phyloP scores from a whole-genome alignment of 37 sponge, comb jelly and placozoan genomes.

The Chondrosia reniformis region DNA sequence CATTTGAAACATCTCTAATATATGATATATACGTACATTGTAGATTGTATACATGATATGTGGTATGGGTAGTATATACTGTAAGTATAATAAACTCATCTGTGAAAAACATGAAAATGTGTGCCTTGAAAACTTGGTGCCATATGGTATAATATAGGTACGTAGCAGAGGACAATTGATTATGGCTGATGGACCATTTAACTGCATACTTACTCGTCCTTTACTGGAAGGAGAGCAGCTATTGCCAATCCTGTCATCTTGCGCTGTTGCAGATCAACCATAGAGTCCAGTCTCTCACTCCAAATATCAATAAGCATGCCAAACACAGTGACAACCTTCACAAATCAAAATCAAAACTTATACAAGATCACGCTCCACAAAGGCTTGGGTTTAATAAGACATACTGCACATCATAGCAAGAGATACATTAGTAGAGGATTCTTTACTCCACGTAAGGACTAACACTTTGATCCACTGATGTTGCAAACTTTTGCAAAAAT shows the following conservation, averaged over 20 bases:
- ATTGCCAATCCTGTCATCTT: slow-evolving; percentile 80
- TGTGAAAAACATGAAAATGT: too few species aligned
- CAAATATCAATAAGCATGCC: slow-evolving; percentile 46
- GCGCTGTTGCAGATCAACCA: slow-evolving; percentile 32
- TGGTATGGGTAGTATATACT: background rate
- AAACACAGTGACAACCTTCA: slow-evolving; percentile 44
- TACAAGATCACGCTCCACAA: background rate
- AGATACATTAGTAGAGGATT: background rate
- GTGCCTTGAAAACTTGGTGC: background rate
- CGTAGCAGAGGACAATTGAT: background rate
- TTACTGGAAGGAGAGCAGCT: slow-evolving; percentile 57
- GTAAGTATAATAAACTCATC: background rate
- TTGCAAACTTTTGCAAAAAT: slow-evolving; percentile 28
- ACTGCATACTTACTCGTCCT: slow-evolving; percentile 42
- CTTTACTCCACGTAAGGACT: background rate
- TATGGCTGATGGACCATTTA: background rate
- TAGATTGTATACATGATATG: too few species aligned
- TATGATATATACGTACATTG: too few species aligned
- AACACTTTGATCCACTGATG: background rate
- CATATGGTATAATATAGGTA: background rate
- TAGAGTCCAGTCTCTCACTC: slow-evolving; percentile 49
- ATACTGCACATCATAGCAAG: background rate
- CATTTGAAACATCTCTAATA: too few species aligned
- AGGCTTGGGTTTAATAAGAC: background rate
- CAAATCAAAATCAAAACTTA: background rate